Conservation (phyloP, 2,888 invertebrate genomes). For the Rhabditoides inermis region DNA sequence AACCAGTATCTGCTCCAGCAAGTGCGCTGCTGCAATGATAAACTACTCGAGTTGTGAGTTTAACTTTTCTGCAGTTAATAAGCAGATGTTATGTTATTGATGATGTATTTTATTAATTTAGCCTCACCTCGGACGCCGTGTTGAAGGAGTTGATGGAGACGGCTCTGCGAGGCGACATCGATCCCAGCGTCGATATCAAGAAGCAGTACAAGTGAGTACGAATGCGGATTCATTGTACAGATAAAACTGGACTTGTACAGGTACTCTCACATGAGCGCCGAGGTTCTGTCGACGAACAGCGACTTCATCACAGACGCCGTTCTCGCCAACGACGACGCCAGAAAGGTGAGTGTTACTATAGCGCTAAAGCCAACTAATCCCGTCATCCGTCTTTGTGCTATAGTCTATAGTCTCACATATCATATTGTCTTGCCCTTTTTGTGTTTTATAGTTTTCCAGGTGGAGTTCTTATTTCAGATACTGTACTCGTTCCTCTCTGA, state of each 20-base stretch:
- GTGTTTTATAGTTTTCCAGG: neutral
- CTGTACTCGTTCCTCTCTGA: slow-evolving; percentile 13
- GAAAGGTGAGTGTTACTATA: neutral
- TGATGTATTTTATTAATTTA: slow-evolving; percentile 3
- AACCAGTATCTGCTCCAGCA: slow-evolving; percentile 36
- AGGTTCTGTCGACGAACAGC: slow-evolving; percentile 21
- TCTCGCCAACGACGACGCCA: slow-evolving; percentile 4
- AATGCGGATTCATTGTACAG: neutral
- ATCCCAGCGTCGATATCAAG: slow-evolving; percentile 12
- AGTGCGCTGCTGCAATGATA: slow-evolving; percentile 24
- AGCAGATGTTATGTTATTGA: neutral
- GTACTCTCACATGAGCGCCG: slow-evolving; percentile 22
- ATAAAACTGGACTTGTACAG: slow-evolving; percentile 6
- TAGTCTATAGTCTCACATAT: too few relatives aligned
- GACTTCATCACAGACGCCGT: slow-evolving; percentile 10
- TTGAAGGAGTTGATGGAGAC: slow-evolving; percentile 17
- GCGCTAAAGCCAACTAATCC: neutral
- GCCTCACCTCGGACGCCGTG: slow-evolving; percentile 19
- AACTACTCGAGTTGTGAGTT: slow-evolving; percentile 28
- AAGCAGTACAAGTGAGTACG: slow-evolving; percentile 22
- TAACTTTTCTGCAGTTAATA: too few relatives aligned
- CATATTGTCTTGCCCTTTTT: slow-evolving; percentile 11
- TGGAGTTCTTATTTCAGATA: slow-evolving; percentile 9
- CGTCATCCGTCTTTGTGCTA: too few relatives aligned
- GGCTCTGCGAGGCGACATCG: slow-evolving; percentile 16